phyloP scores from a whole-genome alignment of 2,888 invertebrate species.

The Lasioglossum malachurum region DNA sequence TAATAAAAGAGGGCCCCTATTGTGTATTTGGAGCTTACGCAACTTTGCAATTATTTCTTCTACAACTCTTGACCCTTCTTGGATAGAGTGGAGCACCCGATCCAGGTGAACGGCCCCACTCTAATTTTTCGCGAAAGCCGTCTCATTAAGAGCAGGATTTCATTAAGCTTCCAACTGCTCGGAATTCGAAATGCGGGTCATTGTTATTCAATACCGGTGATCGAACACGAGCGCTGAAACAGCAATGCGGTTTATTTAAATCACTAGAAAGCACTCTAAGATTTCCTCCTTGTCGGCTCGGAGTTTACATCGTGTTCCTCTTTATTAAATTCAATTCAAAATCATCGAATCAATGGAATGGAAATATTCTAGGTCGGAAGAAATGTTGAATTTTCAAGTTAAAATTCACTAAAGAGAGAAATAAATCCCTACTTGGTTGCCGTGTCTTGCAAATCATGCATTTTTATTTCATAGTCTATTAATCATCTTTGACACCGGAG shows the following conservation, averaged over 20 bases:
- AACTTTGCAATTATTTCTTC: neutral
- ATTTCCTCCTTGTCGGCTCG: neutral
- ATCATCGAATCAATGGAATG: neutral
- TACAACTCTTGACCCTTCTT: constrained; percentile 29
- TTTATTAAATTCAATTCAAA: neutral
- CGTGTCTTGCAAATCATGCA: neutral
- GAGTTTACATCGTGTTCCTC: neutral
- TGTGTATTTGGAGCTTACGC: neutral
- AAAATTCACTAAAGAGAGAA: too few species aligned
- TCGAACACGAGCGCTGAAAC: neutral
- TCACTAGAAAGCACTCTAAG: constrained; percentile 28
- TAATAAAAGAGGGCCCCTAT: neutral
- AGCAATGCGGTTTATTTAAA: constrained; percentile 18
- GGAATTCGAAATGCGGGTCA: constrained; percentile 38
- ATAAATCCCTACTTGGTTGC: neutral
- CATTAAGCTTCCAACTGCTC: constrained; percentile 22
- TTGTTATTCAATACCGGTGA: constrained; percentile 35
- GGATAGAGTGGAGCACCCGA: neutral
- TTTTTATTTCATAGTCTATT: neutral
- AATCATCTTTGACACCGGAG: neutral
- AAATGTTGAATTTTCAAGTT: too few species aligned
- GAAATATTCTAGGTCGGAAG: too few species aligned
- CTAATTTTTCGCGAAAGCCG: constrained; percentile 52
- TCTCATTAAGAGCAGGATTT: constrained; percentile 28
- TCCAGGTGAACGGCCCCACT: constrained; percentile 48